Evolutionary conservation across 2,113 vertebrate species (phyloP), one percentile per base, ranked within the genome.

Genomic region (Zonotrichia leucophrys): DNA sequence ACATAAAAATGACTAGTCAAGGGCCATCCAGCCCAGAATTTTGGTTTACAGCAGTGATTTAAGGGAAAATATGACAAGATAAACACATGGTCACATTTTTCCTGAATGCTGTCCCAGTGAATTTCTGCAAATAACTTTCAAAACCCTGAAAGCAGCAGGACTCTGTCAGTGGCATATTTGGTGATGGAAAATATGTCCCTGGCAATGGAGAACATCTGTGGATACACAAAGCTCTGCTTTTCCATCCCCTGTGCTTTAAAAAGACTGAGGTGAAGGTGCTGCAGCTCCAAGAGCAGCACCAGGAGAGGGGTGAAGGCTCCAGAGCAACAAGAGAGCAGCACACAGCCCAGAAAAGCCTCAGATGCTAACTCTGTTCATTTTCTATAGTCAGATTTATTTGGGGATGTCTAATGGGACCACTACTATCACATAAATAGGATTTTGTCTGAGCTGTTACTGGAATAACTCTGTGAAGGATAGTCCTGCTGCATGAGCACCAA

Each of bases 41-140:
- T 74, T 10, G 28, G 52, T 56, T 70, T 49, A 93, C 76, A 74
- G 76, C 0, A 1, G 39, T 78, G 76, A 84, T 39, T 20, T 59
- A 67, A 95, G 92, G 95, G 95, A 96, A 96, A 94, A 44, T 56
- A 81, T 93, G 89, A 95, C 80, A 92, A 93, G 56, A 89, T 64
- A 95, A 96, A 95, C 89, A 96, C 9, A 55, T 63, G 76, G 68
- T 35, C 73, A 74, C 86, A 81, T 90, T 95, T 95, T 97, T 95
- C 96, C 94, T 89, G 92, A 94, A 89, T 31, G 21, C 19, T 47
- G 17, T 97, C 79, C 95, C 94, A 81, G 56, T 93, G 21, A 83
- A 81, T 83, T 93, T 77, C 12, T 63, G 59, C 76, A 86, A 96
- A 89, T 52, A 94, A 78, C 28, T 92, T 95, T 64, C 52, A 81